Percentiles rank a stretch among this genome's conserved stretches.
These are phyloP conservation scores for Megaceryle torquata DNA, from an alignment of 2,113 vertebrate species.

Conservation along the genomic window DNA sequence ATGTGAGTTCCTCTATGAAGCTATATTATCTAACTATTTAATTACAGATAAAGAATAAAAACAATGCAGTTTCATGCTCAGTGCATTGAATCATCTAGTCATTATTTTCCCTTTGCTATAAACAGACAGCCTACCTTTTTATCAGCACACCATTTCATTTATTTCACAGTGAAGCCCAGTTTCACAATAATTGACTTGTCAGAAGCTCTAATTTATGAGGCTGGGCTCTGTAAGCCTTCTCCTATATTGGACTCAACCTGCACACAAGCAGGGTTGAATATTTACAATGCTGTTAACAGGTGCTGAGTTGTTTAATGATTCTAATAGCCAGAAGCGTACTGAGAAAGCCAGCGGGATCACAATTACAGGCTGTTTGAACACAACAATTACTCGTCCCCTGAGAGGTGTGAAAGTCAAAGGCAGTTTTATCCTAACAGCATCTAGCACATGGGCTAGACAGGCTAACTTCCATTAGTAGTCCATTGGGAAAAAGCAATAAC, in stretches of 20 bases:
- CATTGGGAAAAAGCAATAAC: conserved; percentile 73
- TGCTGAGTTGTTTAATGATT: conserved; percentile 95
- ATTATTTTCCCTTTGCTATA: conserved; percentile 78
- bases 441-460: conserved; percentile 83
- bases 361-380: conserved; percentile 90
- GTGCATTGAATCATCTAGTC: conserved; percentile 79
- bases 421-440: conserved; percentile 86
- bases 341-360: conserved; percentile 86
- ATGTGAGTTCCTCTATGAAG: conserved; percentile 47
- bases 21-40: conserved; percentile 74
- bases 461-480: conserved; percentile 83
- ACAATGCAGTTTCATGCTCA: conserved; percentile 77
- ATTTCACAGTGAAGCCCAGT: conserved; percentile 84
- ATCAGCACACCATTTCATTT: conserved; percentile 85
- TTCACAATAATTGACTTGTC: conserved; percentile 90
- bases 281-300: conserved; percentile 99
- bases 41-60: conserved; percentile 77
- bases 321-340: conserved; percentile 91
- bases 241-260: conserved; percentile 84
- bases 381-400: conserved; percentile 82
- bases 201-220: conserved; percentile 88
- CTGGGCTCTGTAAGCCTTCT: conserved; percentile 83
- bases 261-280: conserved; percentile 90
- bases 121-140: conserved; percentile 82
- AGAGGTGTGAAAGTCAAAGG: conserved; percentile 86